These are phyloP conservation scores for Arbacia lixula DNA, from an alignment of 53 echinoderm and acorn worm genomes.

Conservation along the genomic window DNA sequence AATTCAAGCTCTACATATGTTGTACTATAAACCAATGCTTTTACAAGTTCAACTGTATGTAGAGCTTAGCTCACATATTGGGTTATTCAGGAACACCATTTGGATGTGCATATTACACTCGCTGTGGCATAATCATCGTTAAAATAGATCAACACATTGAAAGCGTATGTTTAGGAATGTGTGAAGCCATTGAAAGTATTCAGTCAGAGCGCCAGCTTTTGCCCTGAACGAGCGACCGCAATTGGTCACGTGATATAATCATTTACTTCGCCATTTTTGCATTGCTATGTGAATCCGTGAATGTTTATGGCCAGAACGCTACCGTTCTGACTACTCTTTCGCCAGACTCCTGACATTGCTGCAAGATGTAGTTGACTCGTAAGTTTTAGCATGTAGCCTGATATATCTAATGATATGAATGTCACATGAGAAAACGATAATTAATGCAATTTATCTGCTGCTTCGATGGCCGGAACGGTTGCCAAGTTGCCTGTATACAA, in stretches of 20 bases:
- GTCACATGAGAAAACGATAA: slow-evolving; percentile 36
- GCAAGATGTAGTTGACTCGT: slow-evolving; percentile 14
- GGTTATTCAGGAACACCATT: too few species aligned
- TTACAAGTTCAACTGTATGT: too few species aligned
- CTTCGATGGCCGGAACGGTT: slow-evolving; percentile 98
- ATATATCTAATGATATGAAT: slow-evolving; percentile 12
- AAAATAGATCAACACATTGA: too few species aligned
- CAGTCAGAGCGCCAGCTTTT: slow-evolving; percentile 51
- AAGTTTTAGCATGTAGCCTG: neutral
- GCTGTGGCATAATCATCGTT: too few species aligned
- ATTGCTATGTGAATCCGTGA: slow-evolving; percentile 55
- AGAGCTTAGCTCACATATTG: too few species aligned
- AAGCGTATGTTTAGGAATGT: too few species aligned
- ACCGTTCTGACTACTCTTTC: neutral
- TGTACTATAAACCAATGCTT: too few species aligned
- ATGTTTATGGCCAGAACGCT: slow-evolving; percentile 38
- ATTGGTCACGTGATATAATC: slow-evolving; percentile 42
- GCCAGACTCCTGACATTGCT: too few species aligned
- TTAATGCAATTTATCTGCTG: slow-evolving; percentile 46
- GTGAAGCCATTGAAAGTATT: too few species aligned
- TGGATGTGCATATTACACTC: too few species aligned
- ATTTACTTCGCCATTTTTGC: slow-evolving; percentile 47
- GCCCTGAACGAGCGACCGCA: too few species aligned
- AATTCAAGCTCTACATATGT: too few species aligned
- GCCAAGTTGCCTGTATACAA: slow-evolving; percentile 96